Evolutionary conservation across 2,113 vertebrate species (phyloP), one percentile per base, ranked within the genome.

Genomic region (Zosterops borbonicus): DNA sequence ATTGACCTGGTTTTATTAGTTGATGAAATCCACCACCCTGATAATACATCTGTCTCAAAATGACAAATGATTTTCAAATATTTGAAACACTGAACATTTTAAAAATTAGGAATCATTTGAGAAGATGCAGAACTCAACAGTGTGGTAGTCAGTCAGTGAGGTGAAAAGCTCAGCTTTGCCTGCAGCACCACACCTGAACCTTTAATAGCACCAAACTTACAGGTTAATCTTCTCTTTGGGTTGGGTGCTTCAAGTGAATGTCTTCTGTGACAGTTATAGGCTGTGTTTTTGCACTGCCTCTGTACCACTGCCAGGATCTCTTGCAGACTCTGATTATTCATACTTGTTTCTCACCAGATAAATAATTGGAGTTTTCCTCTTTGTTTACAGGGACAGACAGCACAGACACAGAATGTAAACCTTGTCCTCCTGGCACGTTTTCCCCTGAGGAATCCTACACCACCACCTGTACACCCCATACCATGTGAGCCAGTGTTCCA

Each of bases 341-440:
- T n/a, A 63, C 49, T 31, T 23, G 2, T 46, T 85, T 74, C 52
- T 74, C 28, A 12, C 25, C 31, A 68, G 7, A 18, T n/a, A 28
- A 87, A 42, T 94, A 92, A 93, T 41, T 35, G 42, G 49, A 59
- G 68, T 73, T 73, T 75, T 83, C 37, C 65, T 92, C 25, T 87
- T 81, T 83, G 22, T 95, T 92, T 87, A 12, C 71, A 98, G 97
- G 97, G 68, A 95, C 95, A 7, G 37, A 62, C 1, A 90, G 13
- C 8, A 94, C 62, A 4, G 41, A 98, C 2, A 97, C 97, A 25
- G 13, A 62, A 5, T 98, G 98, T 1, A 35, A 62, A 5, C 62
- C 94, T 39, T 98, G 98, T 49, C 64, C 62, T 70, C 87, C 73
- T 3, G 98, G 98, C 44, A 98, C 94, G 0, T 98, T 98, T 95